Evolutionary conservation across 1,140 invertebrate genomes (phyloP).

Genomic region (Leptinotarsa defecta): DNA sequence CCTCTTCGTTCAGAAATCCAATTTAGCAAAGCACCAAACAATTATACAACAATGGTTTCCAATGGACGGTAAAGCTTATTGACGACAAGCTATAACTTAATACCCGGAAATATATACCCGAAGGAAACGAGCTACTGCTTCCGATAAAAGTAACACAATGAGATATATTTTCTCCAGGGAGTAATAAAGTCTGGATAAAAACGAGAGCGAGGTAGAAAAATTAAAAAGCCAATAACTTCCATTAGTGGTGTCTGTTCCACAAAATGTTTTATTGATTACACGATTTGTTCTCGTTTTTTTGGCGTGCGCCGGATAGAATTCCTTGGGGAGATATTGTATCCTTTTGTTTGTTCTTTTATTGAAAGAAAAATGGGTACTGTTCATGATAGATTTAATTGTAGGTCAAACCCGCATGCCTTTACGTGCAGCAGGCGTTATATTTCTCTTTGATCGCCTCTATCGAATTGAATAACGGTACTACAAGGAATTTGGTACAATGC

Average conservation of each 20-base stretch:
- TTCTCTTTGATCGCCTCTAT: too few relatives aligned
- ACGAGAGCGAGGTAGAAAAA: not conserved
- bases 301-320: too few relatives aligned
- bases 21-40: not conserved
- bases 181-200: not conserved
- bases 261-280: not conserved
- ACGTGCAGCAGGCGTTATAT: too few relatives aligned
- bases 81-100: not conserved
- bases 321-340: too few relatives aligned
- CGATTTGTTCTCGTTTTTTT: not conserved
- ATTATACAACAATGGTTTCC: not conserved
- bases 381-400: too few relatives aligned
- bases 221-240: not conserved
- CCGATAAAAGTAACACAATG: not conserved
- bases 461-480: too few relatives aligned
- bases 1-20: not conserved
- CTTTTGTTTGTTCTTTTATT: too few relatives aligned
- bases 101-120: not conserved
- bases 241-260: not conserved
- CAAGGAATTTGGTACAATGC: too few relatives aligned
- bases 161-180: not conserved
- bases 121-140: not conserved
- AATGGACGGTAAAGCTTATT: not conserved
- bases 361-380: too few relatives aligned
- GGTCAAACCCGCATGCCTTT: too few relatives aligned